Evolutionary conservation across 2,797 vertebrate species (phyloP).

Genomic region (Mormyrops boulengeri): DNA sequence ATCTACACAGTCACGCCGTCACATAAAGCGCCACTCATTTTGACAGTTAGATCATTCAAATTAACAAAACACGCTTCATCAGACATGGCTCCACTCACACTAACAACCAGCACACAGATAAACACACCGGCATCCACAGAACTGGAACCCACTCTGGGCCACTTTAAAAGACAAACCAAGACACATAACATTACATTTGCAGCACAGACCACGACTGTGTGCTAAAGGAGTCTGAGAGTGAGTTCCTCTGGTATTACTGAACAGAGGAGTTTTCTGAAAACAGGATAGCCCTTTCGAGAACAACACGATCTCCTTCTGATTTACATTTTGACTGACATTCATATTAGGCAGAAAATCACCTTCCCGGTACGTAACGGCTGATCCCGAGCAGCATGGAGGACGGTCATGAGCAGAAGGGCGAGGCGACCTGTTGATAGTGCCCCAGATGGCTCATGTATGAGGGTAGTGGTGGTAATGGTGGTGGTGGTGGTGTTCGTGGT

Average conservation of each 20-base stretch:
- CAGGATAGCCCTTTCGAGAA: not conserved
- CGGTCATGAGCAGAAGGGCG: not conserved
- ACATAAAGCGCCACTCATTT: not conserved
- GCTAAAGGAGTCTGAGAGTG: not conserved
- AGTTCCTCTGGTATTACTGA: not conserved
- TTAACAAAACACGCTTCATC: not conserved
- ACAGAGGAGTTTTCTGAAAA: not conserved
- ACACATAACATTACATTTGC: not conserved
- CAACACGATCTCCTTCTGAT: not conserved
- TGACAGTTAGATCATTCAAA: not conserved
- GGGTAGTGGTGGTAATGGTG: constrained; percentile 80
- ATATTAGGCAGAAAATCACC: not conserved
- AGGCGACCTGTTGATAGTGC: constrained; percentile 24
- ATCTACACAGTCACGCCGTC: not conserved
- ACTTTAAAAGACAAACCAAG: not conserved
- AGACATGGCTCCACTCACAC: not conserved
- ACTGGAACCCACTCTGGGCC: not conserved
- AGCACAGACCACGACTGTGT: not conserved
- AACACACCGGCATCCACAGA: constrained; percentile 1
- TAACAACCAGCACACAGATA: not conserved
- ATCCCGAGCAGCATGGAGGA: not conserved
- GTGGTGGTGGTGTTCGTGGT: constrained; percentile 79
- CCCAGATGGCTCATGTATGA: constrained; percentile 53
- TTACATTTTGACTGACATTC: not conserved
- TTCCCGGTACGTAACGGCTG: not conserved